Conservation (phyloP, 2,797 vertebrate genomes). For the Mormyrops attenuatus region DNA sequence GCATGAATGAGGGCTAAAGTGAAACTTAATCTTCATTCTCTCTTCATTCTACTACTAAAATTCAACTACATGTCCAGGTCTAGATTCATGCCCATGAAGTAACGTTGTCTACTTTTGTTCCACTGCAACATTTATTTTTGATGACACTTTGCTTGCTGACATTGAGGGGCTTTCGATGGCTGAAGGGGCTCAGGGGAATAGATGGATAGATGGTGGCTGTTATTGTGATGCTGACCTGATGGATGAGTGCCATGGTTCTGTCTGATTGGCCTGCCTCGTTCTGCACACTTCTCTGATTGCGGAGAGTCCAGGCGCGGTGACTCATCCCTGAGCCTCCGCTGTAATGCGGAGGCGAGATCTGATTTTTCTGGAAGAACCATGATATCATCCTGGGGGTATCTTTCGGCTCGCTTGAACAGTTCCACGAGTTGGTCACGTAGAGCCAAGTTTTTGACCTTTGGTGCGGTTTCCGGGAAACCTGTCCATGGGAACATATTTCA, state of each 20-base stretch:
- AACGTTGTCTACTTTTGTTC: not conserved
- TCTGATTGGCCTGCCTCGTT: constrained; percentile 33
- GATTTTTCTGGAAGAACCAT: not conserved
- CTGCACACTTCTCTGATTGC: constrained; percentile 25
- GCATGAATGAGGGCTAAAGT: not conserved
- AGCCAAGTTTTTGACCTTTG: constrained; percentile 6
- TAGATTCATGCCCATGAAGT: not conserved
- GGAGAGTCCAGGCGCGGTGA: constrained; percentile 5
- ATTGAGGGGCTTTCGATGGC: not conserved
- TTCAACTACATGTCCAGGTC: not conserved
- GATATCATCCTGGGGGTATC: not conserved
- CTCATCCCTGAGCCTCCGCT: not conserved
- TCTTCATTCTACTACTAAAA: not conserved
- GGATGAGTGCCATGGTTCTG: not conserved
- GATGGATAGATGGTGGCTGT: not conserved
- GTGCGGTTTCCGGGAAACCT: not conserved
- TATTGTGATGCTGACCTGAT: constrained; percentile 25
- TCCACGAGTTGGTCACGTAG: not conserved
- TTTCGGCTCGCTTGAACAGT: not conserved
- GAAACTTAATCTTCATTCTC: not conserved
- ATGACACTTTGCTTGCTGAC: not conserved
- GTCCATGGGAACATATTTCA: not conserved
- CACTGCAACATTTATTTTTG: not conserved
- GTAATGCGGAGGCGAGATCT: not conserved
- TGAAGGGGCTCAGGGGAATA: not conserved